phyloP scores from a whole-genome alignment of 2,888 invertebrate species.

The Sminthurides aquaticus region DNA sequence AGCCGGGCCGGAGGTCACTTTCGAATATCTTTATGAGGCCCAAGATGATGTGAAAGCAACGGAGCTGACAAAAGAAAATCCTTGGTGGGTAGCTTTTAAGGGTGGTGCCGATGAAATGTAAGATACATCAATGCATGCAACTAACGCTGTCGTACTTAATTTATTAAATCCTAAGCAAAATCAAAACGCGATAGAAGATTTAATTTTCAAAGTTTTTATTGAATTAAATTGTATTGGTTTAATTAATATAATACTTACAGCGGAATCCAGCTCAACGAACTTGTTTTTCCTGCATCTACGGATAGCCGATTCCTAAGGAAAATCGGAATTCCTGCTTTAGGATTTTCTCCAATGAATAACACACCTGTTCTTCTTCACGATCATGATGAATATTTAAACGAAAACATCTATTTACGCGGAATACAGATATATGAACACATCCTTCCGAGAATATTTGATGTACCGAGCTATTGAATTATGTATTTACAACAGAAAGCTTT shows the following conservation, averaged over 20 bases:
- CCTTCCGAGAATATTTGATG: background rate
- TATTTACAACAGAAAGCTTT: too few relatives aligned
- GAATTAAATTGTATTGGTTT: too few relatives aligned
- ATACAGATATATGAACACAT: slow-evolving; percentile 21
- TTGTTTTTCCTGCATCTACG: slow-evolving; percentile 83
- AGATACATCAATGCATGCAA: background rate
- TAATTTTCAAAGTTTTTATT: too few relatives aligned
- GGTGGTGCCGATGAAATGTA: slow-evolving; percentile 44
- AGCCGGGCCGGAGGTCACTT: slow-evolving; percentile 63
- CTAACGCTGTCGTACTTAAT: too few relatives aligned
- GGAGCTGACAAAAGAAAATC: slow-evolving; percentile 57
- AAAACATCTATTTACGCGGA: slow-evolving; percentile 15
- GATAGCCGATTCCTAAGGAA: slow-evolving; percentile 78
- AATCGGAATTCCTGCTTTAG: slow-evolving; percentile 45
- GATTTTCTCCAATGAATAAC: slow-evolving; percentile 20
- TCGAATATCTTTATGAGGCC: slow-evolving; percentile 51
- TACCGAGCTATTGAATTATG: too few relatives aligned
- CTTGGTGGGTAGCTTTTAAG: slow-evolving; percentile 67
- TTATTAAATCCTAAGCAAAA: too few relatives aligned
- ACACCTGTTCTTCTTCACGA: slow-evolving; percentile 16
- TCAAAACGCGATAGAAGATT: too few relatives aligned
- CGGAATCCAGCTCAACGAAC: slow-evolving; percentile 58
- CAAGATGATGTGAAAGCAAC: slow-evolving; percentile 61
- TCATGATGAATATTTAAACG: slow-evolving; percentile 22
- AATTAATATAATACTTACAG: too few relatives aligned